Evolutionary conservation across 2,797 vertebrate species (phyloP).

Genomic region (Molothrus ater): DNA sequence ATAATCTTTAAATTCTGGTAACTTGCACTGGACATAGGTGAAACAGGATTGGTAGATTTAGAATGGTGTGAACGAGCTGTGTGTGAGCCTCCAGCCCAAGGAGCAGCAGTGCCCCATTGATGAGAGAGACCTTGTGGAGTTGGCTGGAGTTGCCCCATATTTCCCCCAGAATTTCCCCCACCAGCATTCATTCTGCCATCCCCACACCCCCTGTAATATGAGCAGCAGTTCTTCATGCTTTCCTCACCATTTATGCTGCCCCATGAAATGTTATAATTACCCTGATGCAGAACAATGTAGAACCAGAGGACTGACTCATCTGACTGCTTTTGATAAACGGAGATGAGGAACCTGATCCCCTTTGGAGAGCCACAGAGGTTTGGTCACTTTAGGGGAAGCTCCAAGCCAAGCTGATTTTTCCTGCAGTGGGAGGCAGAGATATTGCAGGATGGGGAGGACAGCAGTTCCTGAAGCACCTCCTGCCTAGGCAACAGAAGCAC

Average conservation of each 20-base stretch:
- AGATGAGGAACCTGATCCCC: not conserved
- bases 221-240: not conserved
- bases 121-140: not conserved
- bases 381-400: not conserved
- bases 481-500: not conserved
- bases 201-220: rapidly evolving
- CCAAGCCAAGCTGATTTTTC: not conserved
- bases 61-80: rapidly evolving
- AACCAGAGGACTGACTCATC: not conserved
- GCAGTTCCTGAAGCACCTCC: not conserved
- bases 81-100: not conserved
- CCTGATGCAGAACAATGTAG: not conserved
- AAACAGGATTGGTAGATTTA: not conserved
- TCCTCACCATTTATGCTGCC: not conserved
- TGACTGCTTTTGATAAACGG: not conserved
- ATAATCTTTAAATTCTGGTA: not conserved
- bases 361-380: not conserved
- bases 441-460: not conserved
- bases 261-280: not conserved
- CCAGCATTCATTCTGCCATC: not conserved
- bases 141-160: rapidly evolving
- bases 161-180: not conserved
- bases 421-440: not conserved
- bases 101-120: not conserved
- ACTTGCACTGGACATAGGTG: not conserved